Evolutionary conservation across 2,797 vertebrate genomes (phyloP), one percentile per base, ranked within the genome.

Genomic region (Apogon talboti): DNA sequence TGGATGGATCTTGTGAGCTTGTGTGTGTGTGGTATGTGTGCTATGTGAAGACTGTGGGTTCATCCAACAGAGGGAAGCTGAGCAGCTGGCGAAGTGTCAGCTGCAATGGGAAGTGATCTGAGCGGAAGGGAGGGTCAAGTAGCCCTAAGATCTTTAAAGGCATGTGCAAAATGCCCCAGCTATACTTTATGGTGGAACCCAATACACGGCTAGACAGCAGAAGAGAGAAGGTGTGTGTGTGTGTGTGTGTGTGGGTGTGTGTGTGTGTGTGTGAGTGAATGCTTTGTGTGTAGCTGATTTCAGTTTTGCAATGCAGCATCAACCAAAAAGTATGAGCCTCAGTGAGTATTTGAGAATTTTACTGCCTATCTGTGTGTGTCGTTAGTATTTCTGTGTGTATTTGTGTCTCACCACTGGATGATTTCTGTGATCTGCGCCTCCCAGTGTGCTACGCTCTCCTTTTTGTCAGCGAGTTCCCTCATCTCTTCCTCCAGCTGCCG

Each of bases 381-480:
- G 52, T 68, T 45, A 19, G 44, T 47, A 16, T 19, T 45, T 16
- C 11, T 46, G n/a, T 15, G 15, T 52, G 57, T 33, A 21, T 49
- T 63, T 28, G 78, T 14, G 11, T 93, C 94, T 95, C 87, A 99
- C 98, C 98, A 99, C 58, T 99, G 98, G 88, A 99, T 99, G 90
- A 99, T 99, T 88, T 99, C 98, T 11, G 97, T 99, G 91, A 99
- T 99, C 62, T 99, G 98, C 62, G 98, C 97, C 90, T 99, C 98
- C 98, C 97, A 99, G 83, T 99, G 97, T 28, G 97, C 96, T 2
- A 99, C 97, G 0, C 97, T 99, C 87, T 99, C 97, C 88, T 98
- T 98, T 88, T 98, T 99, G 89, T 97, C 98, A 16, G 96, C 93
- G 79, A 98, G 89, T 83, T 97, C 96, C 87, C 94, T 96, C 90